Conservation (phyloP, 1,140 invertebrate species). For the Heliconius hermathena region DNA sequence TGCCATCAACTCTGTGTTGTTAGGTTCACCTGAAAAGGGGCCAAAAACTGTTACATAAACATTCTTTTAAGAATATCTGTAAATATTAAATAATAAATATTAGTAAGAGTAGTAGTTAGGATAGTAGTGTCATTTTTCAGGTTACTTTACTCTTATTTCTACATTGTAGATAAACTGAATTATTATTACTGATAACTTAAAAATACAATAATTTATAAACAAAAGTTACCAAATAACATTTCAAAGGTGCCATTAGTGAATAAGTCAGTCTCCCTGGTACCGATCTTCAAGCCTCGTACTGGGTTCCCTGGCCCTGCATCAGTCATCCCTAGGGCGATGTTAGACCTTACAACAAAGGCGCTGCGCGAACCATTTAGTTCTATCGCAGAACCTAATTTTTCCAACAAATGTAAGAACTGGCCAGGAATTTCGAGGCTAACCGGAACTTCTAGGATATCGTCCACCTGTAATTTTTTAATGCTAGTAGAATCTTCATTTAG, state of each 20-base stretch:
- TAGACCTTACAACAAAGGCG: slow-evolving; percentile 51
- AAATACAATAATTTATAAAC: background rate
- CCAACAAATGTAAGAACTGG: slow-evolving; percentile 64
- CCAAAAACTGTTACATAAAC: background rate
- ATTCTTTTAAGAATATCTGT: too few species aligned
- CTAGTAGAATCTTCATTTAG: background rate
- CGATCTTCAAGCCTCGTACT: slow-evolving; percentile 64
- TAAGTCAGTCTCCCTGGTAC: slow-evolving; percentile 45
- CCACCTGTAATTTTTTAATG: slow-evolving; percentile 53
- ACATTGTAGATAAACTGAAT: too few species aligned
- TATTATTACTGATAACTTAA: too few species aligned
- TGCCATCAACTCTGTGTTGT: slow-evolving; percentile 44
- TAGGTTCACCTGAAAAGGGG: slow-evolving; percentile 51
- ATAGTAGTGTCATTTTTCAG: too few species aligned
- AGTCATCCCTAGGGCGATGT: slow-evolving; percentile 71
- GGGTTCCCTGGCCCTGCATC: slow-evolving; percentile 54
- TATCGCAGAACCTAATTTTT: slow-evolving; percentile 59
- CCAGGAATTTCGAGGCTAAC: slow-evolving; percentile 65
- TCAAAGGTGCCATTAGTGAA: slow-evolving; percentile 63
- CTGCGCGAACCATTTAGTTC: slow-evolving; percentile 53
- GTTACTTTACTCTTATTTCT: too few species aligned
- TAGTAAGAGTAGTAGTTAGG: too few species aligned
- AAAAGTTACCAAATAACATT: slow-evolving; percentile 56
- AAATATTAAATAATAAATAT: too few species aligned
- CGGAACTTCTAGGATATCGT: slow-evolving; percentile 56